Conservation (phyloP, 1,140 invertebrate species). For the Thalassaphorura encarpata region DNA sequence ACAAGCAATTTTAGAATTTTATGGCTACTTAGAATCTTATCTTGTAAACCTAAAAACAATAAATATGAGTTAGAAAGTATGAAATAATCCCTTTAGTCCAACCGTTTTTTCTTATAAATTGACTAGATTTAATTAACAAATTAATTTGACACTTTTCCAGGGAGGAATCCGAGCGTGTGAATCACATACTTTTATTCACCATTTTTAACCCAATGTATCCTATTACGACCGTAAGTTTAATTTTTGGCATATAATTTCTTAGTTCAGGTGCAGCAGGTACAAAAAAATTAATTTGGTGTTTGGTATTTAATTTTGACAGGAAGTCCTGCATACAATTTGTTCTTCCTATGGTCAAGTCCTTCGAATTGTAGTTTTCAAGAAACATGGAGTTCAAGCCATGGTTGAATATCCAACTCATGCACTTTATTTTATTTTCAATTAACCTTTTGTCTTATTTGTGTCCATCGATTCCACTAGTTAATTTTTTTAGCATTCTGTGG, state of each 20-base stretch:
- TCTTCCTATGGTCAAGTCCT: conserved; percentile 88
- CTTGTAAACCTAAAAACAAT: background rate
- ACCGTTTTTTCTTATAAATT: background rate
- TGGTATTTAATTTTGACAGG: no score
- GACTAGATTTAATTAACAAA: background rate
- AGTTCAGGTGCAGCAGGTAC: conserved; percentile 1
- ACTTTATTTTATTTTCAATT: conserved; percentile 11
- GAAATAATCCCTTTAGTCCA: background rate
- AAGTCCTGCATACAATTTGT: conserved; percentile 95
- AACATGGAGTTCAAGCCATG: conserved; percentile 97
- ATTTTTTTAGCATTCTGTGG: background rate
- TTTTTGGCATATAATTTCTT: conserved; percentile 14
- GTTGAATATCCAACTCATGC: conserved; percentile 89
- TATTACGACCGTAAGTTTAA: conserved; percentile 89
- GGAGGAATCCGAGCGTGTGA: conserved; percentile 50
- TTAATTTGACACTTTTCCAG: conserved; percentile 37
- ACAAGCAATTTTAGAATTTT: background rate
- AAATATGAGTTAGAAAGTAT: background rate
- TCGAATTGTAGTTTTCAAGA: conserved; percentile 97
- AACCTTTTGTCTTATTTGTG: conserved; percentile 3
- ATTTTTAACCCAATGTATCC: conserved; percentile 95
- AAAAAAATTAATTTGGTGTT: conserved; percentile 3
- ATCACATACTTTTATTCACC: conserved; percentile 89
- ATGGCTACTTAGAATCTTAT: background rate
- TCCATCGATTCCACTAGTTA: background rate